These are phyloP conservation scores for Cerceris rybyensis DNA, from an alignment of 2,888 invertebrate species.

Conservation along the genomic window DNA sequence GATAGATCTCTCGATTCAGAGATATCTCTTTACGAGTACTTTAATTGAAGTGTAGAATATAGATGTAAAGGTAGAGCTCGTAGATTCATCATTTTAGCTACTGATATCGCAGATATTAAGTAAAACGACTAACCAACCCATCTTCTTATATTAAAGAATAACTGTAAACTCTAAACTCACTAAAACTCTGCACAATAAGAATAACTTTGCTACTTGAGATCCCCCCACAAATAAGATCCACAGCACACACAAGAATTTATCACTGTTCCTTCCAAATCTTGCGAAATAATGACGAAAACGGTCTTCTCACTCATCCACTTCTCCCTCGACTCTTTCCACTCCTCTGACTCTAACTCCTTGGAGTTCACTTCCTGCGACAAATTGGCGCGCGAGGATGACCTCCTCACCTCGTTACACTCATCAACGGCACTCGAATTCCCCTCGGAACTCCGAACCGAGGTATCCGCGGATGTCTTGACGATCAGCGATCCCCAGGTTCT, in stretches of 20 bases:
- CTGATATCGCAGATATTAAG: too few relatives aligned
- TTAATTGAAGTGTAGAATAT: too few relatives aligned
- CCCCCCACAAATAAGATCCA: too few relatives aligned
- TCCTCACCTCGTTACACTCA: neutral
- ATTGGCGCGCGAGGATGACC: neutral
- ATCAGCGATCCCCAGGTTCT: conserved; percentile 6
- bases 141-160: too few relatives aligned
- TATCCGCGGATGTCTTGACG: neutral
- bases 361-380: neutral
- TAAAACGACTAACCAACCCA: too few relatives aligned
- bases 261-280: neutral
- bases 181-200: too few relatives aligned
- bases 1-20: neutral
- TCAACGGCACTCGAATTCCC: neutral
- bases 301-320: neutral
- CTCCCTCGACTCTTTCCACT: neutral
- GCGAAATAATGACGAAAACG: too few relatives aligned
- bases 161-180: too few relatives aligned
- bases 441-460: neutral
- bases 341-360: neutral
- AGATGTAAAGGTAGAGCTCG: too few relatives aligned
- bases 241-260: too few relatives aligned
- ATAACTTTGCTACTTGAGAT: too few relatives aligned
- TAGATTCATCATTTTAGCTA: too few relatives aligned
- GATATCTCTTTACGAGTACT: neutral